phyloP scores from a whole-genome alignment of 2,113 vertebrate genomes.

The Camelus dromedarius region DNA sequence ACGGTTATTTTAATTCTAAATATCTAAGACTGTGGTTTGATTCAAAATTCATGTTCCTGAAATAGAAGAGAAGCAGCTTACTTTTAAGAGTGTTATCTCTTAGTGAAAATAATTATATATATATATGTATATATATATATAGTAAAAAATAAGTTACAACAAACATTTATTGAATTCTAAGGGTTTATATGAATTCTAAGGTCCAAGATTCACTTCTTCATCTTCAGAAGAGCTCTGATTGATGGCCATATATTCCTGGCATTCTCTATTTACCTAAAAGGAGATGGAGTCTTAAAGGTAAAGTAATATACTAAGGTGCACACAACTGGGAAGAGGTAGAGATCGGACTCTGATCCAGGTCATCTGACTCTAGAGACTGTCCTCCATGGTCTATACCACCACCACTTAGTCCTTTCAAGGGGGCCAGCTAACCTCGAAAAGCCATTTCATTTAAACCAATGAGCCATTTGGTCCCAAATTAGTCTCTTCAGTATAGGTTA shows the following conservation, averaged over 20 bases:
- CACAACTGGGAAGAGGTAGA: not conserved
- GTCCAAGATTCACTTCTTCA: not conserved
- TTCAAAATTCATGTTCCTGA: not conserved
- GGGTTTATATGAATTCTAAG: not conserved
- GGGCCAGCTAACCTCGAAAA: not conserved
- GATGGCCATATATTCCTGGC: not conserved
- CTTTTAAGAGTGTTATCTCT: not conserved
- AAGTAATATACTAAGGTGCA: not conserved
- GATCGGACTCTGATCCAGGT: not conserved
- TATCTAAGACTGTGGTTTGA: not conserved
- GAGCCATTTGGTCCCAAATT: not conserved
- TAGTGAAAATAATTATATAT: not conserved
- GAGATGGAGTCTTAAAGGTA: not conserved
- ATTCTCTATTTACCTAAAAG: not conserved
- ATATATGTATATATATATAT: no score
- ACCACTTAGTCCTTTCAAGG: not conserved
- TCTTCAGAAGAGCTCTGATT: not conserved
- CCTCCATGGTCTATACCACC: not conserved
- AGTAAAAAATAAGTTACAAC: not conserved
- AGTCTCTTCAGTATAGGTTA: not conserved
- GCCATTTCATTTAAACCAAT: not conserved
- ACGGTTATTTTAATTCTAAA: not conserved
- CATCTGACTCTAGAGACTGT: not conserved
- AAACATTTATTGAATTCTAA: not conserved
- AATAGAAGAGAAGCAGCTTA: constrained; percentile 1